Evolutionary conservation across 2,113 vertebrate species (phyloP), one percentile per base, ranked within the genome.

Genomic region (Megalops atlanticus): DNA sequence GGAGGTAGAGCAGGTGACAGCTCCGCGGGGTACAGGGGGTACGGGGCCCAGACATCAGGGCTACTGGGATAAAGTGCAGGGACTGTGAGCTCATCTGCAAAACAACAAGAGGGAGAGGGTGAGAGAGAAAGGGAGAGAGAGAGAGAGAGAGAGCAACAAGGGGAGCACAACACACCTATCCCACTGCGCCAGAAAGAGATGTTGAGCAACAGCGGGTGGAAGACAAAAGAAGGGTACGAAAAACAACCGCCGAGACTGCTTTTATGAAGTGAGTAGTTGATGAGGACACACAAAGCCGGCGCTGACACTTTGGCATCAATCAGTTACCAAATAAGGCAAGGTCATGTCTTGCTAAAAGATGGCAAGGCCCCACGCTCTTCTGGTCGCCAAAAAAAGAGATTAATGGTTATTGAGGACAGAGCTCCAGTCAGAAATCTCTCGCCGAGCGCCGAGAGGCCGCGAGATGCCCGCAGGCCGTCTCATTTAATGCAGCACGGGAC

Each of bases 71-170:
- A 98, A 92, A 98, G 96, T 95, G 95, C 96, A 91, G 97, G 97
- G 93, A 98, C 95, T 93, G 97, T 96, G 95, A 98, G 96, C 94
- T 99, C 97, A 95, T 99, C 97, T 99, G 97, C 92, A 96, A 88
- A 97, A 97, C 94, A 96, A 96, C 89, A 92, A 90, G 88, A 85
- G 52, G 95, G 45, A 54, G 45, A 83, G 82, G 76, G 89, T 89
- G 58, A 89, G 91, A 89, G 91, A 86, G 83, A 41, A 88, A 87
- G 73, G 77, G 85, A 88, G 45, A 36, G 40, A 18, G 54, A 83
- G 79, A 83, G 77, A 41, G 12, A 54, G 41, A 40, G 15, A 52
- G 82, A 80, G 8, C 18, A 40, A 21, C 6, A 18, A 74, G 36
- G 39, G n/a, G 35, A 74, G n/a, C 21, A 43, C 40, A 31, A 43